These are phyloP conservation scores for Macroteleia sp. DNA, from an alignment of 2,888 invertebrate species.

Conservation along the genomic window DNA sequence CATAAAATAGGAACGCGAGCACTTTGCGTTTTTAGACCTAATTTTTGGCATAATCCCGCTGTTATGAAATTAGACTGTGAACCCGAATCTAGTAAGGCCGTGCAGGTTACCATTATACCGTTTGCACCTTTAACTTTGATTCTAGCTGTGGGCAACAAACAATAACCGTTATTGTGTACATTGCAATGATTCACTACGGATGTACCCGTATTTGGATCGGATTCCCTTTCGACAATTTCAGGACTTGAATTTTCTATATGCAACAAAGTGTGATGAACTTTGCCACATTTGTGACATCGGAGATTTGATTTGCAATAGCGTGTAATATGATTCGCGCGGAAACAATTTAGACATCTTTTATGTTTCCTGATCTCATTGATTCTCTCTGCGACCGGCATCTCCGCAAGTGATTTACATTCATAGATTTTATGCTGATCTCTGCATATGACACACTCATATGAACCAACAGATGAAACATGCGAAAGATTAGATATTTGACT, in stretches of 20 bases:
- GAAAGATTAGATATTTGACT: too few relatives aligned
- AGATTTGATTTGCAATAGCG: neutral
- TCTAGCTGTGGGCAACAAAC: too few relatives aligned
- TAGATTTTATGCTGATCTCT: too few relatives aligned
- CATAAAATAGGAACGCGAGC: neutral
- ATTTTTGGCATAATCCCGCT: neutral
- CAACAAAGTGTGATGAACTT: neutral
- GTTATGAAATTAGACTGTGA: conserved; percentile 9
- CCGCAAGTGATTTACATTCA: too few relatives aligned
- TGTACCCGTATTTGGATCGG: too few relatives aligned
- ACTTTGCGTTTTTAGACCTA: neutral
- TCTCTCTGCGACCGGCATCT: neutral
- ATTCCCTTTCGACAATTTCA: too few relatives aligned
- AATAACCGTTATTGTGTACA: too few relatives aligned
- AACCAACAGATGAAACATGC: too few relatives aligned
- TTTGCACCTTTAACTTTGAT: too few relatives aligned
- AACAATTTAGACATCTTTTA: conserved; percentile 5
- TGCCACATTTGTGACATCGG: neutral
- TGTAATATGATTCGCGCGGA: neutral
- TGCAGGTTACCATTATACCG: too few relatives aligned
- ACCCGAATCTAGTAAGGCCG: conserved; percentile 1
- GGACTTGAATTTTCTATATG: neutral
- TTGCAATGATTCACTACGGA: too few relatives aligned
- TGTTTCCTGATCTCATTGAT: neutral
- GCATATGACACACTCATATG: too few relatives aligned